phyloP scores from a whole-genome alignment of 2,113 vertebrate species.

The Taurulus bubalis region DNA sequence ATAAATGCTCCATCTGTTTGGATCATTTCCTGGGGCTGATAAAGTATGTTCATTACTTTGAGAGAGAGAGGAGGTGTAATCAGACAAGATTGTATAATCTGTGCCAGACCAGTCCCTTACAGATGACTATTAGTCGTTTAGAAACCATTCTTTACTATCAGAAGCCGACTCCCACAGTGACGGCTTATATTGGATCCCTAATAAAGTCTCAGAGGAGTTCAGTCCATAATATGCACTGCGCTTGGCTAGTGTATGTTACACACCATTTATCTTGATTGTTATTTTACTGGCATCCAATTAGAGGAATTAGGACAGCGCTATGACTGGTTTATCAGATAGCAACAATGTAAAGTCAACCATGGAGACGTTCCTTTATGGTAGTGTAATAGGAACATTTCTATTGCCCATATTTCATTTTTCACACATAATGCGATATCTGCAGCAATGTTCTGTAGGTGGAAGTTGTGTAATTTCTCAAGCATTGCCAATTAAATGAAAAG shows the following conservation, averaged over 20 bases:
- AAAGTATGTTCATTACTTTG: constrained; percentile 59
- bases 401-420: constrained; percentile 64
- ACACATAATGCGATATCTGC: constrained; percentile 59
- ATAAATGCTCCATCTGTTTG: constrained; percentile 11
- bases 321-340: constrained; percentile 49
- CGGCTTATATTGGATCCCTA: constrained; percentile 58
- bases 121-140: constrained; percentile 62
- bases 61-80: constrained; percentile 46
- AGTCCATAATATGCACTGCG: constrained; percentile 35
- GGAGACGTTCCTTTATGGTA: constrained; percentile 51
- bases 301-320: constrained; percentile 63
- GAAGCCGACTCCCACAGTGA: constrained; percentile 49
- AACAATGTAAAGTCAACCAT: constrained; percentile 46
- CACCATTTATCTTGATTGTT: constrained; percentile 75
- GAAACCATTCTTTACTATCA: constrained; percentile 70
- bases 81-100: constrained; percentile 55
- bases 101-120: constrained; percentile 44
- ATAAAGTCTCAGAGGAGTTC: constrained; percentile 66
- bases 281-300: constrained; percentile 70
- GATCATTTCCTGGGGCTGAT: constrained; percentile 56
- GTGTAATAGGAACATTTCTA: constrained; percentile 45
- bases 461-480: constrained; percentile 61
- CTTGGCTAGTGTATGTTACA: constrained; percentile 51
- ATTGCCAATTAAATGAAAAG: constrained; percentile 63
- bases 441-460: constrained; percentile 59